Evolutionary conservation across 2,113 vertebrate genomes (phyloP), one percentile per base, ranked within the genome.

Genomic region (Amia ocellicauda): DNA sequence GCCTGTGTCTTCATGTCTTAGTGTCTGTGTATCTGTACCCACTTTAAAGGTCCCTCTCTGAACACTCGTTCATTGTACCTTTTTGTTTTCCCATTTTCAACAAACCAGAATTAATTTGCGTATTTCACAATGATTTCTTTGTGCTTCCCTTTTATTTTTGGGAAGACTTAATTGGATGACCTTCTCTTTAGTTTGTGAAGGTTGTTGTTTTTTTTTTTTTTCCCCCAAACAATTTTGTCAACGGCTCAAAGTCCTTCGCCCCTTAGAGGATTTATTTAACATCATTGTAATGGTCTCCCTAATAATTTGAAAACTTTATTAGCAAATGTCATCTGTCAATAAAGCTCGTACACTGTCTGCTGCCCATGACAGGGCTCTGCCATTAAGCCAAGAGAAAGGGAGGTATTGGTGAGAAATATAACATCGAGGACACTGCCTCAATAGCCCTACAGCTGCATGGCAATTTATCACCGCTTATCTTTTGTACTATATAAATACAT

Each of bases 261-360:
- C 2, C 14, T 36, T n/a, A n/a, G 5, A 10, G 31, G 13, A 54
- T 54, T 20, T 23, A 17, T 42, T 26, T 53, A 22, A 20, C 20
- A 16, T 26, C 62, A 23, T 55, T 42, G 26, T 31, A 3, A 55
- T 24, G 62, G 50, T 43, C 14, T 41, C 31, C 14, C 62, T 41
- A 42, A 42, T 43, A 22, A 55, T 42, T 19, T n/a, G 36, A 27
- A 40, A 41, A 42, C 22, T 54, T 53, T 43, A 24, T 55, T 54
- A 55, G 19, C 49, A 40, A 23, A 19, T 24, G 36, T 63, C 61
- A 49, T 47, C 51, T 55, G 62, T 53, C 62, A 55, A 40, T 42
- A 27, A 26, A 31, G 16, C 11, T 17, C 47, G 4, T 29, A 1
- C 14, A 41, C 28, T 41, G 40, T 3, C 51, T 24, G 22, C 14